These are phyloP conservation scores for Drosophila murphyi DNA, from an alignment of 1,140 invertebrate genomes.

Conservation along the genomic window DNA sequence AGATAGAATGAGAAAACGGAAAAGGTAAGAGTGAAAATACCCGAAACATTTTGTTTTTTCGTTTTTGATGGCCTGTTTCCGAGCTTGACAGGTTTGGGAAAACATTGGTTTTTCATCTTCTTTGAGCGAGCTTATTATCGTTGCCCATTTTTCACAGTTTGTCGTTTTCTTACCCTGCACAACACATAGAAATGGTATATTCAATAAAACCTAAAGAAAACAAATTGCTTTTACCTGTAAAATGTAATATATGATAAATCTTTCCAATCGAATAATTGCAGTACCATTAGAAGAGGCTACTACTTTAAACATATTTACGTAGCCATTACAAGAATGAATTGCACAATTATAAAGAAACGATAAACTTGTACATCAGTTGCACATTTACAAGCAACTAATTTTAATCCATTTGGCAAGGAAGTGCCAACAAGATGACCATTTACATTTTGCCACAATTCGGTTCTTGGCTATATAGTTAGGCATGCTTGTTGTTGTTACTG, in stretches of 20 bases:
- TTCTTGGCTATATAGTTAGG: slow-evolving; percentile 11
- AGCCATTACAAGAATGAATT: too few relatives aligned
- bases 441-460: slow-evolving; percentile 27
- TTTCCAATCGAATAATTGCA: too few relatives aligned
- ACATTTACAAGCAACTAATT: too few relatives aligned
- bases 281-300: too few relatives aligned
- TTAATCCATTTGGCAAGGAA: background rate
- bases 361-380: too few relatives aligned
- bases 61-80: background rate
- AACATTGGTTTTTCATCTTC: slow-evolving; percentile 39
- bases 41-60: background rate
- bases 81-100: slow-evolving; percentile 35
- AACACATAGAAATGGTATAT: slow-evolving; percentile 6
- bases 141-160: slow-evolving; percentile 59
- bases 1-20: background rate
- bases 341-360: too few relatives aligned
- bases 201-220: background rate
- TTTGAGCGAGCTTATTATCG: slow-evolving; percentile 52
- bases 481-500: background rate
- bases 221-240: too few relatives aligned
- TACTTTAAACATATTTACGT: too few relatives aligned
- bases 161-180: slow-evolving; percentile 34
- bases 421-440: slow-evolving; percentile 32
- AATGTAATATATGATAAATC: too few relatives aligned
- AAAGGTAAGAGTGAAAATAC: background rate